Percentiles rank a stretch among this genome's conserved stretches.
Evolutionary conservation across 2,888 invertebrate species (phyloP).

Genomic region (Lymantria monacha): DNA sequence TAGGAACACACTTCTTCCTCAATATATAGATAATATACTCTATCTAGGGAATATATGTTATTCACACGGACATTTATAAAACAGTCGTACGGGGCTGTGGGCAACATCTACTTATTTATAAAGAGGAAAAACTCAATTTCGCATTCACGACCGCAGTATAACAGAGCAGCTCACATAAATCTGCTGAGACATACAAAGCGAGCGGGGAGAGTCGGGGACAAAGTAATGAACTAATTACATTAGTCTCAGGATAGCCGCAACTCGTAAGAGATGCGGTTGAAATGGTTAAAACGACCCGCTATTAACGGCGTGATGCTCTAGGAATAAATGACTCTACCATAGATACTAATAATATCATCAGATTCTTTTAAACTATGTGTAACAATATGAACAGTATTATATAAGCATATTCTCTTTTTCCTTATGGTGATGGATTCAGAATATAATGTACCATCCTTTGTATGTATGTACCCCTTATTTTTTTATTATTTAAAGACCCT

Average conservation of each 20-base stretch:
- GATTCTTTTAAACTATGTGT: background rate
- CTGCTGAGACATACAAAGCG: slow-evolving; percentile 59
- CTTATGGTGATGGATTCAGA: too few species aligned
- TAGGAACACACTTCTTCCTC: too few species aligned
- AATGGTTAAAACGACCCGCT: slow-evolving; percentile 55
- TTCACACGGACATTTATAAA: too few species aligned
- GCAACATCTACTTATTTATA: slow-evolving; percentile 48
- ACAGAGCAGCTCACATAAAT: slow-evolving; percentile 64
- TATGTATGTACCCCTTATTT: too few species aligned
- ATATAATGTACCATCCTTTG: too few species aligned
- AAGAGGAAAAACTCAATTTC: slow-evolving; percentile 50
- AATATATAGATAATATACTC: too few species aligned
- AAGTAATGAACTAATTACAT: slow-evolving; percentile 80
- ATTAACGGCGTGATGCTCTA: slow-evolving; percentile 50
- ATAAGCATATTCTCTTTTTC: too few species aligned
- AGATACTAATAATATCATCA: slow-evolving; percentile 33
- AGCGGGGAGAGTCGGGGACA: slow-evolving; percentile 55
- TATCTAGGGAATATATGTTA: too few species aligned
- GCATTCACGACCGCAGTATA: slow-evolving; percentile 57
- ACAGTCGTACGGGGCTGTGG: background rate
- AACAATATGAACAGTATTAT: too few species aligned
- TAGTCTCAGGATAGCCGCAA: slow-evolving; percentile 56
- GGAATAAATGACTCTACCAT: slow-evolving; percentile 47
- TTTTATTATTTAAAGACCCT: too few species aligned
- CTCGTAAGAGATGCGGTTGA: slow-evolving; percentile 55